Percentiles rank a stretch among this genome's conserved stretches.
These are phyloP conservation scores for Bacillus rossius DNA, from an alignment of 1,140 invertebrate genomes.

Conservation along the genomic window DNA sequence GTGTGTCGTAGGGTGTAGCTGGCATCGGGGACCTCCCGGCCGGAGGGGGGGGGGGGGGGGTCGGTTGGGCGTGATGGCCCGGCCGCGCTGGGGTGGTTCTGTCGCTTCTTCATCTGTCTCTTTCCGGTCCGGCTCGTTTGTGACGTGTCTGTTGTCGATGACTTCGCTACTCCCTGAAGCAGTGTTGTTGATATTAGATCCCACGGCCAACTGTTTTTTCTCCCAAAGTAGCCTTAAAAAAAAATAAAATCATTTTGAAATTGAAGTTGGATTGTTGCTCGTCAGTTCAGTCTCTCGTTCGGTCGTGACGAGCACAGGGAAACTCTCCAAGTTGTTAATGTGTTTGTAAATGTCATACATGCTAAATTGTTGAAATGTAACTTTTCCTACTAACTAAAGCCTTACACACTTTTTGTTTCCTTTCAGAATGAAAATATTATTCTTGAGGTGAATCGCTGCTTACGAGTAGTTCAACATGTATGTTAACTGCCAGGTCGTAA, in stretches of 20 bases:
- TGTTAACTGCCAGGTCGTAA: slow-evolving; percentile 1
- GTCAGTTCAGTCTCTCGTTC: slow-evolving; percentile 15
- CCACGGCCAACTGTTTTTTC: not conserved
- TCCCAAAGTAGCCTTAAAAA: slow-evolving; percentile 17
- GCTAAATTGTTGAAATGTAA: slow-evolving; percentile 11
- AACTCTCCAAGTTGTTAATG: slow-evolving; percentile 20
- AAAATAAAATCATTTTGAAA: slow-evolving; percentile 9
- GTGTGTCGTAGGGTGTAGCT: slow-evolving; percentile 2
- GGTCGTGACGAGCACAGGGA: slow-evolving; percentile 15
- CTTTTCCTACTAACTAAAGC: slow-evolving; percentile 10
- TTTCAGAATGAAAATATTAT: slow-evolving; percentile 10
- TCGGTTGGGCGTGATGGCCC: too few relatives aligned
- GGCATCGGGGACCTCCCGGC: not conserved
- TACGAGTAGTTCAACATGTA: slow-evolving; percentile 4
- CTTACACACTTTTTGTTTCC: slow-evolving; percentile 13
- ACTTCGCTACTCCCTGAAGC: not conserved
- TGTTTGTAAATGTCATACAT: slow-evolving; percentile 8
- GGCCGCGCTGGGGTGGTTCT: not conserved
- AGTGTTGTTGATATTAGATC: not conserved
- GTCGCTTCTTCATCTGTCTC: not conserved
- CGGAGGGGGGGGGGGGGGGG: not conserved
- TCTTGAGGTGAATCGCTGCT: not conserved
- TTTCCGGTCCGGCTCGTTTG: not conserved
- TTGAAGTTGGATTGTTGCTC: not conserved
- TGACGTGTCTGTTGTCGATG: not conserved